Conservation (phyloP, 2,888 invertebrate species). For the Sclerodermus sp. region DNA sequence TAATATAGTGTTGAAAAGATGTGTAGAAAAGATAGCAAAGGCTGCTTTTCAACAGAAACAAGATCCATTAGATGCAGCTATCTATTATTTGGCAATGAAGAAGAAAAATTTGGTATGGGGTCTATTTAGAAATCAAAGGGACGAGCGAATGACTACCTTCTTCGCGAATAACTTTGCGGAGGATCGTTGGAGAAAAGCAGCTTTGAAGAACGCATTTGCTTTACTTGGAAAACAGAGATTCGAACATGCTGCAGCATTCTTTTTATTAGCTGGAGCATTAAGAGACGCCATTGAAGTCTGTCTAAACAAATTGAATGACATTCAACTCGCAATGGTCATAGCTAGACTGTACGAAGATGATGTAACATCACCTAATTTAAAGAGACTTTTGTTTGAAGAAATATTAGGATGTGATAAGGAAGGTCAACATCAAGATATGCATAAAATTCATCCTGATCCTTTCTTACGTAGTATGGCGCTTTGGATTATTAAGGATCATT, state of each 20-base stretch:
- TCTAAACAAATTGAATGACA: constrained; percentile 87
- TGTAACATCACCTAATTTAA: constrained; percentile 70
- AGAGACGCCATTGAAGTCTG: constrained; percentile 95
- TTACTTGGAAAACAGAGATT: constrained; percentile 94
- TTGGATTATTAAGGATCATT: constrained; percentile 93
- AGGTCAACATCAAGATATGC: constrained; percentile 70
- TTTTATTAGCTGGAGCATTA: constrained; percentile 89
- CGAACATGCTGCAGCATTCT: constrained; percentile 98
- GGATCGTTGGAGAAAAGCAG: constrained; percentile 95
- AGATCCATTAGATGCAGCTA: constrained; percentile 96
- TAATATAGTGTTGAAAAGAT: constrained; percentile 75
- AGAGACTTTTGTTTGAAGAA: constrained; percentile 76
- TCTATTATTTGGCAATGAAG: constrained; percentile 97
- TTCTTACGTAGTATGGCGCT: constrained; percentile 97
- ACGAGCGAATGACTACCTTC: constrained; percentile 92
- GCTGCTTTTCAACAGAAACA: constrained; percentile 88
- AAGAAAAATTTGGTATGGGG: constrained; percentile 97
- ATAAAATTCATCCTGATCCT: constrained; percentile 87
- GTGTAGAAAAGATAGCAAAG: constrained; percentile 92
- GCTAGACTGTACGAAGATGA: constrained; percentile 88
- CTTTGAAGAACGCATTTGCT: constrained; percentile 96
- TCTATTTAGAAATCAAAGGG: constrained; percentile 82
- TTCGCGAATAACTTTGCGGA: constrained; percentile 93
- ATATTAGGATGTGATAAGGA: constrained; percentile 67
- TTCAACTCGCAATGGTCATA: constrained; percentile 94